phyloP scores from a whole-genome alignment of 2,888 invertebrate species.

The Drosophila meridiana region DNA sequence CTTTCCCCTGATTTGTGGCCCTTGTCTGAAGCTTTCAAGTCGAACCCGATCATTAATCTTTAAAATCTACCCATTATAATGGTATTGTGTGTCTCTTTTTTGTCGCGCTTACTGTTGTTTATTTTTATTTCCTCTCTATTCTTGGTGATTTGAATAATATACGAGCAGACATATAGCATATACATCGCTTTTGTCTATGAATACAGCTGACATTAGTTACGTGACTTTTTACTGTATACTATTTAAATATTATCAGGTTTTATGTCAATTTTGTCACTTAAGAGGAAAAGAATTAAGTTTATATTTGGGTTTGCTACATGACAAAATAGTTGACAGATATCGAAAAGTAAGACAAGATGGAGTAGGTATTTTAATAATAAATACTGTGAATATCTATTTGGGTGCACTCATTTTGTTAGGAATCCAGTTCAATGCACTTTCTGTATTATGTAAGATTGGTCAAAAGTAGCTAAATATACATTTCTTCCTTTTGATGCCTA shows the following conservation, averaged over 20 bases:
- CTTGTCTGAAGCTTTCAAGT: slow-evolving; percentile 52
- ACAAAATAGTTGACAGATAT: neutral
- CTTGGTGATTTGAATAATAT: slow-evolving; percentile 25
- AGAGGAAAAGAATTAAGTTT: neutral
- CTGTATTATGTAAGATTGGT: neutral
- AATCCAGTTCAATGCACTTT: neutral
- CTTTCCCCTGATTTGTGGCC: slow-evolving; percentile 46
- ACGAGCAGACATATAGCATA: slow-evolving; percentile 5
- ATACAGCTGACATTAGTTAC: neutral
- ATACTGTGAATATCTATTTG: slow-evolving; percentile 1
- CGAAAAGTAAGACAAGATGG: neutral
- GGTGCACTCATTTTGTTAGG: neutral
- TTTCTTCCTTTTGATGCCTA: slow-evolving; percentile 23
- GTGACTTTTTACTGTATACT: neutral
- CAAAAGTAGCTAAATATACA: neutral
- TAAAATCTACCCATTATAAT: slow-evolving; percentile 73
- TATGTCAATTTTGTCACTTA: neutral
- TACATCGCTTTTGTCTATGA: neutral
- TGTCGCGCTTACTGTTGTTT: slow-evolving; percentile 21
- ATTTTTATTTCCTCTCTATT: slow-evolving; percentile 13
- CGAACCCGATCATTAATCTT: slow-evolving; percentile 76
- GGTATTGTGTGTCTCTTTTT: slow-evolving; percentile 56
- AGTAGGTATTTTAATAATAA: neutral
- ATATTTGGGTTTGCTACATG: neutral
- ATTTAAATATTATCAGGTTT: neutral